Conservation (phyloP, 2,113 vertebrate species). For the Gallinago media region DNA sequence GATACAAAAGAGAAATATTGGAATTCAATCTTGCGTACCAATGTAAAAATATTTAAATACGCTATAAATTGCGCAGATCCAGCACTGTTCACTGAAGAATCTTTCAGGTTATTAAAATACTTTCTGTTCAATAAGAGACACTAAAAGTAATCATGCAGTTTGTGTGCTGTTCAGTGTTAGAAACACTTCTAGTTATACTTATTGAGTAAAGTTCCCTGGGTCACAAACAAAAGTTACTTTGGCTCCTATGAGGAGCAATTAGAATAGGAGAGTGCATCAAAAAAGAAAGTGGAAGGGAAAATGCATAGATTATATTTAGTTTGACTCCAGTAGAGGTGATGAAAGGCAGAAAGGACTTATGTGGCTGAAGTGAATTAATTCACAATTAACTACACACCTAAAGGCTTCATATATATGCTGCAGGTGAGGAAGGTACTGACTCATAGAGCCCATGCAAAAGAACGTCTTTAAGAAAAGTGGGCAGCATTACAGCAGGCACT, state of each 20-base stretch:
- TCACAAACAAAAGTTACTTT: conserved; percentile 63
- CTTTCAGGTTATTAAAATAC: conserved; percentile 76
- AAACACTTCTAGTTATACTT: conserved; percentile 36
- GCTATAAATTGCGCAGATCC: conserved; percentile 65
- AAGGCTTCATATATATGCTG: neutral
- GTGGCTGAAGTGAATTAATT: neutral
- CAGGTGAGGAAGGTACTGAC: neutral
- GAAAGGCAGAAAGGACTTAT: conserved; percentile 51
- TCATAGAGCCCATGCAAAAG: neutral
- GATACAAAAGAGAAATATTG: conserved; percentile 69
- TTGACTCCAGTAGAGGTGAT: conserved; percentile 32
- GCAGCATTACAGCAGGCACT: neutral
- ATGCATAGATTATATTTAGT: neutral
- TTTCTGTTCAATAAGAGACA: conserved; percentile 50
- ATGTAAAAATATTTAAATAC: conserved; percentile 70
- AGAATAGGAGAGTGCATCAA: conserved; percentile 36
- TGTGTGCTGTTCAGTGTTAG: conserved; percentile 61
- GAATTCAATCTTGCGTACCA: conserved; percentile 67
- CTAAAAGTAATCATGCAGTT: conserved; percentile 38
- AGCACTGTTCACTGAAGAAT: conserved; percentile 57
- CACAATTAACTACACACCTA: neutral
- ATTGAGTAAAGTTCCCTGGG: conserved; percentile 56
- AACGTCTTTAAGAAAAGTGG: neutral
- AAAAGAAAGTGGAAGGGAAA: conserved; percentile 52
- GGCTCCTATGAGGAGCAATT: neutral